Conservation (phyloP, 2,113 vertebrate genomes). For the Eleginops maclovinus region DNA sequence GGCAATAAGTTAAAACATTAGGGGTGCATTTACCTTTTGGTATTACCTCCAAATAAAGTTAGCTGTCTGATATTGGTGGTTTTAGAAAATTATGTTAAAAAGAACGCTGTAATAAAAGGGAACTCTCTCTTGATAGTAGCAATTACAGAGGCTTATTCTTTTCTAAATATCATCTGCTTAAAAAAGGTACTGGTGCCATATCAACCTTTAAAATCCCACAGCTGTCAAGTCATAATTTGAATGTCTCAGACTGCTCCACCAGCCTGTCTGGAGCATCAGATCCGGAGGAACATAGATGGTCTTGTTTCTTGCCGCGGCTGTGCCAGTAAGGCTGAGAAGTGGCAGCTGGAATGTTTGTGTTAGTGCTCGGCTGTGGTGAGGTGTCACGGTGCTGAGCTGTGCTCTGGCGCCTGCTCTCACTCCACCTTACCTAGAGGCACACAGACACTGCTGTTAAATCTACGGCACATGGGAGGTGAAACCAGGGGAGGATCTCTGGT, state of each 20-base stretch:
- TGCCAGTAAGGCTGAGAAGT: constrained; percentile 64
- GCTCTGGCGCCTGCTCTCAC: constrained; percentile 74
- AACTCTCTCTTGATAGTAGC: not conserved
- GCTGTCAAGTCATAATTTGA: constrained; percentile 11
- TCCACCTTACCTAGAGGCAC: constrained; percentile 61
- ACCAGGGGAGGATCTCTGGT: constrained; percentile 56
- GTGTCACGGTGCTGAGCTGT: constrained; percentile 66
- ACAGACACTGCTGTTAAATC: constrained; percentile 55
- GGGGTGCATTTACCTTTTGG: not conserved
- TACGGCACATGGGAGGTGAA: constrained; percentile 41
- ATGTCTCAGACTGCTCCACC: constrained; percentile 9
- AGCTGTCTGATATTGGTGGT: too few species aligned
- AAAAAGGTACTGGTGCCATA: not conserved
- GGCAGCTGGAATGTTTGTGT: constrained; percentile 76
- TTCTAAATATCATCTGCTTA: not conserved
- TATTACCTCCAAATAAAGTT: not conserved
- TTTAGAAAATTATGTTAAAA: not conserved
- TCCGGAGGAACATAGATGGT: constrained; percentile 57
- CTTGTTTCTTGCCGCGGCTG: constrained; percentile 52
- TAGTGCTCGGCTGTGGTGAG: constrained; percentile 65
- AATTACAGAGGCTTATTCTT: not conserved
- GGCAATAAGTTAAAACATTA: not conserved
- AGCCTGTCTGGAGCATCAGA: constrained; percentile 29
- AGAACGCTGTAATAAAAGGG: not conserved
- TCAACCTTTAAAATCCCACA: not conserved